A percentile compares a stretch with the other conserved stretches of the same genome.
Evolutionary conservation across 2,797 vertebrate species (phyloP).

Genomic region (Chromobotia macracanthus): DNA sequence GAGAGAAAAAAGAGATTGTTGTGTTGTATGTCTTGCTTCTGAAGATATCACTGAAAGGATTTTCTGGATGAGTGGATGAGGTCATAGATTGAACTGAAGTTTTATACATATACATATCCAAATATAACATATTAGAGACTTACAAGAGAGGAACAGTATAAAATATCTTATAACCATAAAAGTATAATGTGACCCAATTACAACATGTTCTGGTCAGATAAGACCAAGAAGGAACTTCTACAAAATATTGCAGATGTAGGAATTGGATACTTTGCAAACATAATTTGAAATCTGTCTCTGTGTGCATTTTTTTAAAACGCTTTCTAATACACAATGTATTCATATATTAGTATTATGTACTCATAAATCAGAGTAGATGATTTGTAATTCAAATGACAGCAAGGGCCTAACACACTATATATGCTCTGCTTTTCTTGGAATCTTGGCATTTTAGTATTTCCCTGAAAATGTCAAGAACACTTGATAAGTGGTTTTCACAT

Average conservation of each 20-base stretch:
- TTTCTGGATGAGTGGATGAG: neutral
- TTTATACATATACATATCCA: neutral
- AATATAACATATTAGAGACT: neutral
- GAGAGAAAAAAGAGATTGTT: neutral
- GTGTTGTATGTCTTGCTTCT: neutral
- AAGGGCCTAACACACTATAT: neutral
- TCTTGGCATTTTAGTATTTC: constrained; percentile 7
- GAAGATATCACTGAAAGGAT: neutral
- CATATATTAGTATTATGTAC: neutral
- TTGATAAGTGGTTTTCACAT: constrained; percentile 1
- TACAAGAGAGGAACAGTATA: neutral
- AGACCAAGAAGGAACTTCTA: neutral
- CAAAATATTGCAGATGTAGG: neutral
- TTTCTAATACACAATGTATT: too few species aligned
- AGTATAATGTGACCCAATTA: neutral
- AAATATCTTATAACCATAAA: neutral
- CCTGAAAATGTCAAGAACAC: neutral
- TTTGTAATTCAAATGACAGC: too few species aligned
- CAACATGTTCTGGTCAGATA: neutral
- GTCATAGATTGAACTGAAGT: neutral
- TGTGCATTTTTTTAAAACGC: neutral
- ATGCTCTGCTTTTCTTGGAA: neutral
- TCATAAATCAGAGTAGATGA: too few species aligned
- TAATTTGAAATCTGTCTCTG: too few species aligned
- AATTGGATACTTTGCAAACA: too few species aligned